Evolutionary conservation across 1,140 invertebrate genomes (phyloP).

Genomic region (Ylistrum balloti): DNA sequence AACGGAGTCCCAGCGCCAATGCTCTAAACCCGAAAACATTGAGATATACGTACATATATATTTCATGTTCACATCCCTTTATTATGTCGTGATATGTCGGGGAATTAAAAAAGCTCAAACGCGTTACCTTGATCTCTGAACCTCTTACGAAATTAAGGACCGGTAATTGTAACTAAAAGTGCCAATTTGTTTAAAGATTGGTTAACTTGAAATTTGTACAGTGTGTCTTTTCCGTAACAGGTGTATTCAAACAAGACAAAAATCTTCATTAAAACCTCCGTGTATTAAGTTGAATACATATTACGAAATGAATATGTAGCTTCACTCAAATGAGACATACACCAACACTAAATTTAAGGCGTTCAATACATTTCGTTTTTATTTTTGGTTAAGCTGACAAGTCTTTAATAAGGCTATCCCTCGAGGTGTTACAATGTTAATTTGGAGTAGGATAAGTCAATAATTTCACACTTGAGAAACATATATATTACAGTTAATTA

Average conservation of each 20-base stretch:
- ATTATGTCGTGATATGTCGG: no score
- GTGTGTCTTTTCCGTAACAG: not conserved
- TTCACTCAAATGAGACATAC: no score
- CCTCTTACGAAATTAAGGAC: not conserved
- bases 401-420: not conserved
- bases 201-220: not conserved
- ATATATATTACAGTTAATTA: not conserved
- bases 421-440: not conserved
- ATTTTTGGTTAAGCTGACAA: not conserved
- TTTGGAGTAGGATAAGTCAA: not conserved
- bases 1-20: no score
- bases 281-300: no score
- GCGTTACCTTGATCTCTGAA: not conserved
- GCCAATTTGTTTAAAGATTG: not conserved
- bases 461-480: constrained; percentile 23
- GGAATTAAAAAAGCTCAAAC: no score
- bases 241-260: not conserved
- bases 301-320: no score
- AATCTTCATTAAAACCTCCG: no score
- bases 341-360: no score
- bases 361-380: not conserved
- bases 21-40: no score
- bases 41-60: no score
- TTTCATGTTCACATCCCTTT: no score
- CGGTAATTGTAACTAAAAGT: not conserved